These are phyloP conservation scores for Dascillus cervinus DNA, from an alignment of 2,888 invertebrate genomes.

Conservation along the genomic window DNA sequence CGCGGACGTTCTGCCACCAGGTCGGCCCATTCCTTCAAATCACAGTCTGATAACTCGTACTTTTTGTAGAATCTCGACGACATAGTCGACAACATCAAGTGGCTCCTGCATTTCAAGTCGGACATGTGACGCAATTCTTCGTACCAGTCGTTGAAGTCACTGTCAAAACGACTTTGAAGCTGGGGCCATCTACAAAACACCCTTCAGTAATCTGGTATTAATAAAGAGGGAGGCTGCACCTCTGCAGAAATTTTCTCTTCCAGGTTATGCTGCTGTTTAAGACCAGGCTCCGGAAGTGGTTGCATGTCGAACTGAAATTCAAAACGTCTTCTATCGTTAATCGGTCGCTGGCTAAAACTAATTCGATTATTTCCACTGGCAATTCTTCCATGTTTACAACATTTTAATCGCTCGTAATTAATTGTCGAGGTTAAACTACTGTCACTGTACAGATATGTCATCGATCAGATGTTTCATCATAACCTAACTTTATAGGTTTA, in stretches of 20 bases:
- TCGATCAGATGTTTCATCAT: too few species aligned
- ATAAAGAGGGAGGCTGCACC: too few species aligned
- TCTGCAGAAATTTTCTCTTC: conserved; percentile 43
- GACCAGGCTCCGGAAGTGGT: conserved; percentile 43
- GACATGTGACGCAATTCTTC: conserved; percentile 37
- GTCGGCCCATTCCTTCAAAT: conserved; percentile 40
- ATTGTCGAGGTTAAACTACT: too few species aligned
- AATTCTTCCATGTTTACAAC: conserved; percentile 29
- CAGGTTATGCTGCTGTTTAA: conserved; percentile 43
- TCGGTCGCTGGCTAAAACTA: conserved; percentile 26
- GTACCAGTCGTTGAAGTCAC: conserved; percentile 34
- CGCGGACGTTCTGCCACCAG: conserved; percentile 38
- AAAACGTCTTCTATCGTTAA: conserved; percentile 42
- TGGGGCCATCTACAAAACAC: conserved; percentile 39
- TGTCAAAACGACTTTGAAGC: conserved; percentile 33
- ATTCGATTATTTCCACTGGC: conserved; percentile 36
- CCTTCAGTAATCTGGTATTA: background rate
- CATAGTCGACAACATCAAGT: conserved; percentile 39
- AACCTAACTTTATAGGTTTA: too few species aligned
- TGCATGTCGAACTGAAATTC: conserved; percentile 48
- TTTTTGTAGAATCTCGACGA: conserved; percentile 42
- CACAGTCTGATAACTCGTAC: conserved; percentile 41
- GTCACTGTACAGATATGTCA: too few species aligned
- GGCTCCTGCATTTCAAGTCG: conserved; percentile 31
- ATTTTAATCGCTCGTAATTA: too few species aligned